These are phyloP conservation scores for Barnardius zonarius DNA, from an alignment of 2,113 vertebrate species.

Conservation along the genomic window DNA sequence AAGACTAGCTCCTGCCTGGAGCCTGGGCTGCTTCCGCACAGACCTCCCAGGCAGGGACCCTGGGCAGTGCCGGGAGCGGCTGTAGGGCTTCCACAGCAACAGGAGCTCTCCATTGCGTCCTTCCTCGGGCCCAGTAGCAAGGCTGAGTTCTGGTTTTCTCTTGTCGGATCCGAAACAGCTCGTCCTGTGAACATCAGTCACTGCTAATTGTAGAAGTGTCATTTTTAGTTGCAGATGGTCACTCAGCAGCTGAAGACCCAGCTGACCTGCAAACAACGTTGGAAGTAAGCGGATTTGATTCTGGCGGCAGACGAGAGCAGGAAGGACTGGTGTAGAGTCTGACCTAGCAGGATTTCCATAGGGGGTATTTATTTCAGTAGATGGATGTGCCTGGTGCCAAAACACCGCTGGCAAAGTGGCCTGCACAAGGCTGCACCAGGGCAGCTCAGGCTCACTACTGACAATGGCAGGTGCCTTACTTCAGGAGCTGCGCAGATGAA, in stretches of 20 bases:
- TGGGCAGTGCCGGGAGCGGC: background rate
- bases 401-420: background rate
- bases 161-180: background rate
- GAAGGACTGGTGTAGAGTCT: too few species aligned
- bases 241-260: conserved; percentile 20
- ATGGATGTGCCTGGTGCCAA: too few species aligned
- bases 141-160: too few species aligned
- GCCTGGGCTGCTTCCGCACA: background rate
- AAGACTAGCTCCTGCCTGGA: too few species aligned
- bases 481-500: background rate
- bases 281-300: conserved; percentile 42
- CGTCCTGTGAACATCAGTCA: background rate
- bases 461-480: background rate
- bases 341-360: background rate
- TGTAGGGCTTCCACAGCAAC: background rate
- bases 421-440: background rate
- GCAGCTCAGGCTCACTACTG: background rate
- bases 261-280: conserved; percentile 11
- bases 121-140: background rate
- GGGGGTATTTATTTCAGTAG: background rate
- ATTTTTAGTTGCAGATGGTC: conserved; percentile 33
- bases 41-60: background rate
- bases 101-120: background rate
- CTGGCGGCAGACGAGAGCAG: background rate
- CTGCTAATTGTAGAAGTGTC: background rate